These are phyloP conservation scores for Rhinella marina DNA, from an alignment of 2,797 vertebrate species.

Conservation along the genomic window DNA sequence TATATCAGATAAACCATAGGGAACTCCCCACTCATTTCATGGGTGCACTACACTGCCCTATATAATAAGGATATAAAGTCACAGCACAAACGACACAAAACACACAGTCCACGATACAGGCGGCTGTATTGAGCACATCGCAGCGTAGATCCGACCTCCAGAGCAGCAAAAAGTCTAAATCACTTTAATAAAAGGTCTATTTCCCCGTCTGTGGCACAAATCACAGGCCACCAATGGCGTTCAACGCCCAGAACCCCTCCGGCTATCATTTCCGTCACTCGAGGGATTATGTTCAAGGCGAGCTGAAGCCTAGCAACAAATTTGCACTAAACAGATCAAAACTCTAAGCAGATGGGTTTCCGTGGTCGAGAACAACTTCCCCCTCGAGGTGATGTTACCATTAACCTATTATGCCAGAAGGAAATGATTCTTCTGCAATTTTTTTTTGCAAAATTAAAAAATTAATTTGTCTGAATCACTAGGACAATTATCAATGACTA, in stretches of 20 bases:
- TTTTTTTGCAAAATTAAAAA: too few species aligned
- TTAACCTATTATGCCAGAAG: background rate
- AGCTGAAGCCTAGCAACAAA: slow-evolving; percentile 2
- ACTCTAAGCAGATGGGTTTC: background rate
- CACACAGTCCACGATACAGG: too few species aligned
- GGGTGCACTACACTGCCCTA: too few species aligned
- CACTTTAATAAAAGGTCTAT: background rate
- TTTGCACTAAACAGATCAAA: slow-evolving; percentile 13
- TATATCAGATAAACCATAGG: too few species aligned
- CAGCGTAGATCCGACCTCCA: background rate
- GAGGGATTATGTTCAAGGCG: background rate
- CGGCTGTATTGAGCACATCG: background rate
- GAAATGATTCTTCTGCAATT: background rate
- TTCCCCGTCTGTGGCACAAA: background rate
- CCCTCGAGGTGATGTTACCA: background rate
- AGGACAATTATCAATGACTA: too few species aligned
- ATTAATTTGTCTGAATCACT: too few species aligned
- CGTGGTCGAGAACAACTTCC: background rate
- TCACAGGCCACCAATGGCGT: background rate
- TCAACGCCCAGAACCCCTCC: background rate
- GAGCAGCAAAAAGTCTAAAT: background rate
- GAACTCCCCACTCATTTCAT: too few species aligned
- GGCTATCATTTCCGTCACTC: background rate
- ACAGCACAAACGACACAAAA: too few species aligned
- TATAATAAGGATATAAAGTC: too few species aligned